Conservation (phyloP, 2,113 vertebrate species). For the Cryptotis parvus region DNA sequence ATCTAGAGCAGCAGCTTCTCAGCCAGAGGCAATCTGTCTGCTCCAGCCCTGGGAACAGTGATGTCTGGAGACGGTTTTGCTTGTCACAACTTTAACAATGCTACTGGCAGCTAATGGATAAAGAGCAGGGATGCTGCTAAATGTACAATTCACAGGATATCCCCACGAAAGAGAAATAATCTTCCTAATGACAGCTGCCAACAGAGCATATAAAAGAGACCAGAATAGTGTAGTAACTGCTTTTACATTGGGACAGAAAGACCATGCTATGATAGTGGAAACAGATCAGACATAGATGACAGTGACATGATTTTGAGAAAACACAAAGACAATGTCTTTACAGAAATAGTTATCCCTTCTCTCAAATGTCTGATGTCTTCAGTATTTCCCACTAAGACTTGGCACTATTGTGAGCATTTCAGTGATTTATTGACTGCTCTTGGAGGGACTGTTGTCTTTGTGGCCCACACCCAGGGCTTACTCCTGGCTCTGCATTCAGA, state of each 20-base stretch:
- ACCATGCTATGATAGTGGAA: slow-evolving; percentile 92
- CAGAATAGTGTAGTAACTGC: slow-evolving; percentile 88
- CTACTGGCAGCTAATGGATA: background rate
- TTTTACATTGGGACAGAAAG: slow-evolving; percentile 90
- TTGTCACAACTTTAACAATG: background rate
- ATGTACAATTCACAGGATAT: background rate
- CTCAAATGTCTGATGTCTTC: slow-evolving; percentile 73
- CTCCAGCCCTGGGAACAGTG: background rate
- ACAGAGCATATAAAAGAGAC: slow-evolving; percentile 88
- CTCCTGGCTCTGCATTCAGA: no score
- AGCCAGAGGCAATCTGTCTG: background rate
- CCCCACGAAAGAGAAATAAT: background rate
- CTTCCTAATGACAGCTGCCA: slow-evolving; percentile 84
- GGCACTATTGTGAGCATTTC: slow-evolving; percentile 16
- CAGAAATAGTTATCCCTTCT: no score
- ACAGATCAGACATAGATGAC: slow-evolving; percentile 87
- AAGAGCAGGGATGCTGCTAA: background rate
- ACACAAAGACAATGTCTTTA: no score
- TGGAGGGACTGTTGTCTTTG: no score
- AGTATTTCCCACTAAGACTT: slow-evolving; percentile 64
- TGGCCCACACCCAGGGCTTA: no score
- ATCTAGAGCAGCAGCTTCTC: background rate
- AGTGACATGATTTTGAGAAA: rapidly evolving
- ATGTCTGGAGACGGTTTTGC: background rate
- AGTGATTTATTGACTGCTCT: background rate